Evolutionary conservation across 2,888 invertebrate genomes (phyloP).

Genomic region (Drosophila percnosoma): DNA sequence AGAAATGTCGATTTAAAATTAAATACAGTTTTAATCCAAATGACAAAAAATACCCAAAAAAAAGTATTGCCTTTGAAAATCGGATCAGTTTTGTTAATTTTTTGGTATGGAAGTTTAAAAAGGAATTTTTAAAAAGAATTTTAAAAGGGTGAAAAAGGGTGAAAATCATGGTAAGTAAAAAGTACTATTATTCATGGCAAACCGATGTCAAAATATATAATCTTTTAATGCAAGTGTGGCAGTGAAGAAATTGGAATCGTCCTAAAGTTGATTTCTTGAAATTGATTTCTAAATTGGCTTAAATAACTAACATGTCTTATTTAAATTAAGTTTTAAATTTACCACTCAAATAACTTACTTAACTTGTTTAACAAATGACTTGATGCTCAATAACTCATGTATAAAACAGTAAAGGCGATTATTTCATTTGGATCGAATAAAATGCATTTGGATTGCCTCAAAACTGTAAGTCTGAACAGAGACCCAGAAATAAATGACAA

Average conservation of each 20-base stretch:
- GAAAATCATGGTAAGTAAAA: background rate
- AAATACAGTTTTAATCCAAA: background rate
- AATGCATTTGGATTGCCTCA: conserved; percentile 1
- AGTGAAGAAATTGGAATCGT: background rate
- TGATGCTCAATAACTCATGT: background rate
- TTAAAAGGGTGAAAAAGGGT: too few species aligned
- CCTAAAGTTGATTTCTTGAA: background rate
- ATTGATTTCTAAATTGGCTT: background rate
- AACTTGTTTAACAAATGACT: background rate
- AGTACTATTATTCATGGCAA: background rate
- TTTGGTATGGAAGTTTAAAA: too few species aligned
- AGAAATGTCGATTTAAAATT: background rate
- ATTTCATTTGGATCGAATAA: conserved; percentile 2
- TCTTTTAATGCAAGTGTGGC: background rate
- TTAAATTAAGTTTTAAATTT: background rate
- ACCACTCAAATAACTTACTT: too few species aligned
- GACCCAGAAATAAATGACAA: background rate
- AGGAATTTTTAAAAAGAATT: too few species aligned
- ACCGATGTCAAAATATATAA: background rate
- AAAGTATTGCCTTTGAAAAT: too few species aligned
- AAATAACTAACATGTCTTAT: background rate
- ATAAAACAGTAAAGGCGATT: background rate
- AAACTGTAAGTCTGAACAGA: background rate
- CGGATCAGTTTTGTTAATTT: too few species aligned
- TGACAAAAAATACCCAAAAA: background rate